Base-by-base conservation (phyloP, 2,888 invertebrate genomes). In the Pristionchus mayeri region DNA sequence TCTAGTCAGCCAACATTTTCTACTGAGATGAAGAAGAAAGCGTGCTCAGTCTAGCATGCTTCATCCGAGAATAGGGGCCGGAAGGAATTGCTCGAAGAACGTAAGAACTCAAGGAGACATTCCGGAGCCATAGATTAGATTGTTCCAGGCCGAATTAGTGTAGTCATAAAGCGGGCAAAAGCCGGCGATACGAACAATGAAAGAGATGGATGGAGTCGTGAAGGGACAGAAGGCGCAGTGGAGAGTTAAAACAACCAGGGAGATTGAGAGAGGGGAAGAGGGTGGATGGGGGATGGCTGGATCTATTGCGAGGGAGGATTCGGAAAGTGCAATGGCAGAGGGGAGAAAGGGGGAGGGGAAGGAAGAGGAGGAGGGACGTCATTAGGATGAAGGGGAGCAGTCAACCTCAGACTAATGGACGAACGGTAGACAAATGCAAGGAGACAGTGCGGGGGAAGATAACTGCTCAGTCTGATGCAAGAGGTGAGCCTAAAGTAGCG, bases 301-400 rank as follows among this genome's bases (percentile, higher is more conserved):
- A 82, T 82, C 48, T 82, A 82, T 82, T 48, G 81, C 81, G 81
- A 82, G 63, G 81, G 63, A 82, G 81, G 80, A 80, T 80, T 57
- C 80, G 57, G 27, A 80, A 27, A 57, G 63, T 30, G 63, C 21
- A 27, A 24, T 30, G n/a, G 78, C 21, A 30, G 48, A 30, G 27
- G 16, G 18, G 21, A n/a, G 9, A 16, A 37, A 44, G 75, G 24
- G 75, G 24, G 50, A 18, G 44, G 30, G 18, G 4, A 57, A 57
- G 21, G 27, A 57, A 24, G 27, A 57, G 21, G 44, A 44, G 21
- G 24, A 75, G 48, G 16, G 63, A 34, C 63, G 63, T 63, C 27
- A 30, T 63, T 27, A 63, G 63, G 34, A 6, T 13, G 27, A 11
- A 63, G 63, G 27, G n/a, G 44, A 76, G 63, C 21, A 71, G 71